Percentiles rank a stretch among this genome's conserved stretches.
phyloP scores from a whole-genome alignment of 2,888 invertebrate genomes.

The Hybos culiciformis region DNA sequence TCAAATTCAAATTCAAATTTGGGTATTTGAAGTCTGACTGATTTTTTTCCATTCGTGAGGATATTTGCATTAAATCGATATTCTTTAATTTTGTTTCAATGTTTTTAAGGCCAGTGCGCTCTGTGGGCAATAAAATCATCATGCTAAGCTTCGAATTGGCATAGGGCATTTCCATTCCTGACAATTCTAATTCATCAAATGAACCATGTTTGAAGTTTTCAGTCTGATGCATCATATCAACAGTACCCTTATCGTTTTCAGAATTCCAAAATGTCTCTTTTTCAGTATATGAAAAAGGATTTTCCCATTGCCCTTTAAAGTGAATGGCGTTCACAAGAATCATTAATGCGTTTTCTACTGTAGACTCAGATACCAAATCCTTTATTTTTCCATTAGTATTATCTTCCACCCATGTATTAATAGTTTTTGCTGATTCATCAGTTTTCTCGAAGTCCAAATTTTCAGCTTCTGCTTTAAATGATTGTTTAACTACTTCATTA shows the following conservation, averaged over 20 bases:
- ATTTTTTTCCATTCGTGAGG: too few relatives aligned
- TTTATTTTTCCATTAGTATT: conserved; percentile 73
- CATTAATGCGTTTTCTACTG: too few relatives aligned
- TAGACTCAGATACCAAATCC: conserved; percentile 61
- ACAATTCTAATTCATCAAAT: conserved; percentile 39
- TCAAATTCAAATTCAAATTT: conserved; percentile 68
- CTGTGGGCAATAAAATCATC: conserved; percentile 60
- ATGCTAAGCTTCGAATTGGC: conserved; percentile 52
- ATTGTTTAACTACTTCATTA: conserved; percentile 41
- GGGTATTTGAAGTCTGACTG: too few relatives aligned
- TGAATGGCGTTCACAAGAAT: conserved; percentile 73
- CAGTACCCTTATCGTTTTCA: conserved; percentile 13
- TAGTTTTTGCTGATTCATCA: too few relatives aligned
- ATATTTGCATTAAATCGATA: conserved; percentile 41
- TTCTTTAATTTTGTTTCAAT: conserved; percentile 47
- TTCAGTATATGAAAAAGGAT: conserved; percentile 52
- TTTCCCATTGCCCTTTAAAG: conserved; percentile 70
- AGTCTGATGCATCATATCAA: conserved; percentile 48
- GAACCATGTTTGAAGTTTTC: conserved; percentile 37
- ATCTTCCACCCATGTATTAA: conserved; percentile 63
- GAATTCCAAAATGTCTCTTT: conserved; percentile 43
- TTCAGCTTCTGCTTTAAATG: conserved; percentile 58
- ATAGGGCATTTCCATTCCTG: conserved; percentile 59
- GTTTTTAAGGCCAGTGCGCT: conserved; percentile 46
- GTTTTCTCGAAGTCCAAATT: too few relatives aligned